Percentiles rank a stretch among this genome's conserved stretches.
phyloP scores from a whole-genome alignment of 2,888 invertebrate genomes.

The Callyntrura guangdongensis region DNA sequence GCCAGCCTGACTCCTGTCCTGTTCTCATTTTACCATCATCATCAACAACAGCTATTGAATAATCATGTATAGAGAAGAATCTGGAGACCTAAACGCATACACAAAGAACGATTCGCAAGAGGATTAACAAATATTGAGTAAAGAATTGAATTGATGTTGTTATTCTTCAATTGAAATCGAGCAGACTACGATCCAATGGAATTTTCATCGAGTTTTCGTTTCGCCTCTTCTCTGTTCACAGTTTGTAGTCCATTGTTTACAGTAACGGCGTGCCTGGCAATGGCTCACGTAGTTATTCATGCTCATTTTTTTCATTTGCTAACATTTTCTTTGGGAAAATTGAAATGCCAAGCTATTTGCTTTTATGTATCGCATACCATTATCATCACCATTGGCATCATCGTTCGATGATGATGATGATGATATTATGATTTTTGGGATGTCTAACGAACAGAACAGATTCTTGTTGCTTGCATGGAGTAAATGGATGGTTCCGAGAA shows the following conservation, averaged over 20 bases:
- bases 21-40: constrained; percentile 8
- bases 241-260: constrained; percentile 10
- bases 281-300: neutral
- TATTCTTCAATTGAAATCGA: constrained; percentile 12
- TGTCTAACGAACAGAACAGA: neutral
- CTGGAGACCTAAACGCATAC: neutral
- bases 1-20: neutral
- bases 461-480: neutral
- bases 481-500: neutral
- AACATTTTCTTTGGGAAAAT: neutral
- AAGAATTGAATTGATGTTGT: constrained; percentile 1
- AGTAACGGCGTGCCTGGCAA: neutral
- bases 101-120: neutral
- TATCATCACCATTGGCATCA: neutral
- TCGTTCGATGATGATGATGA: neutral
- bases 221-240: neutral
- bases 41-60: neutral
- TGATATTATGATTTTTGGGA: neutral
- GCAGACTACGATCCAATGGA: neutral
- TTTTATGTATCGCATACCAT: neutral
- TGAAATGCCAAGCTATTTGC: constrained; percentile 1
- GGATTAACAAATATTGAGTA: neutral
- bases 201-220: constrained; percentile 6
- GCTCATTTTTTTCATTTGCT: neutral
- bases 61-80: neutral